Evolutionary conservation across 2,113 vertebrate species (phyloP).

Genomic region (Lagopus muta): DNA sequence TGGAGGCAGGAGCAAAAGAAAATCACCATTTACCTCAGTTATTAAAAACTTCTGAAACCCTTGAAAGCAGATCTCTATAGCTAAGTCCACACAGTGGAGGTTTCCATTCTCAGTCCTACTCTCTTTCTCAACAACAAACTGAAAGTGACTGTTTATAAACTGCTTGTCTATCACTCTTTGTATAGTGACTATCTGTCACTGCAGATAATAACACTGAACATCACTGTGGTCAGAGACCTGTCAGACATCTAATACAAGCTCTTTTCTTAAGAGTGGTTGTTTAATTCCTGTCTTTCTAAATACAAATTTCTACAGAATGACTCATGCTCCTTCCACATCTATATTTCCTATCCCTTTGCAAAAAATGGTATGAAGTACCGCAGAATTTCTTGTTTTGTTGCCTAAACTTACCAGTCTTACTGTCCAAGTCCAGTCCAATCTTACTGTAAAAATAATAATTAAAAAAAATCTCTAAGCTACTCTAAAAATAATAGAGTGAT

Average conservation of each 20-base stretch:
- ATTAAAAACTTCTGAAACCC: not conserved
- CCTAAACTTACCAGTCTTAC: not conserved
- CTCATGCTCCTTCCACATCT: not conserved
- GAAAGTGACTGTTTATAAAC: not conserved
- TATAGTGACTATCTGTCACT: not conserved
- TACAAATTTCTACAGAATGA: not conserved
- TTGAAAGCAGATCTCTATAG: not conserved
- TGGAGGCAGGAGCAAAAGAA: not conserved
- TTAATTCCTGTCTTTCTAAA: not conserved
- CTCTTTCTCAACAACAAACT: not conserved
- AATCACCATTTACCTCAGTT: not conserved
- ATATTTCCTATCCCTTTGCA: not conserved
- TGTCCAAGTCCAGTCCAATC: not conserved
- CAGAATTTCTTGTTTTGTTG: not conserved
- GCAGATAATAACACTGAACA: not conserved
- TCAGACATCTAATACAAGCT: not conserved
- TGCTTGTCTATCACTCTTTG: not conserved
- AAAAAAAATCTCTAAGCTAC: not conserved
- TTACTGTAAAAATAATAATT: not conserved
- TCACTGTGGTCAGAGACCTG: not conserved
- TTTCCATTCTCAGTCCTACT: not conserved
- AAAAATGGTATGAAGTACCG: not conserved
- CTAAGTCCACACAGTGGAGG: not conserved
- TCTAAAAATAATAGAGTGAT: not conserved
- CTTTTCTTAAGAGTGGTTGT: not conserved